These are phyloP conservation scores for Drosophila willistoni DNA, from an alignment of 1,140 invertebrate genomes.

Conservation along the genomic window DNA sequence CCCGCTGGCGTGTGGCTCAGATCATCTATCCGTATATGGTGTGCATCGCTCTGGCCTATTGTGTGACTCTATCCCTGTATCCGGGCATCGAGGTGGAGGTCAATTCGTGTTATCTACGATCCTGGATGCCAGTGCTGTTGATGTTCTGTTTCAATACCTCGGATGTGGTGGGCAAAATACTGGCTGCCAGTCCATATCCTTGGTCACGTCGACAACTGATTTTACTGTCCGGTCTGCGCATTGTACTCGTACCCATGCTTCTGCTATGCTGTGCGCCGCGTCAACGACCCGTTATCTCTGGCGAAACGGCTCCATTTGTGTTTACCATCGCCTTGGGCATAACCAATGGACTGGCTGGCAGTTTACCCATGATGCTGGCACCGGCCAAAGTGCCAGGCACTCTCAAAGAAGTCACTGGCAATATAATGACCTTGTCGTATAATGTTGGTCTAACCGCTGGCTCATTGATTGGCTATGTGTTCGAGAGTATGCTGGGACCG, in stretches of 20 bases:
- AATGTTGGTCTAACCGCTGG: slow-evolving; percentile 92
- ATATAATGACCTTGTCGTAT: slow-evolving; percentile 96
- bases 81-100: slow-evolving; percentile 95
- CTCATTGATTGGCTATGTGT: slow-evolving; percentile 91
- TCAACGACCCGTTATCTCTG: slow-evolving; percentile 88
- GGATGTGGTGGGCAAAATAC: slow-evolving; percentile 93
- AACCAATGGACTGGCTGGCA: slow-evolving; percentile 94
- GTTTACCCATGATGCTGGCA: slow-evolving; percentile 95
- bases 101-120: slow-evolving; percentile 90
- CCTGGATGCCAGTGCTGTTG: slow-evolving; percentile 95
- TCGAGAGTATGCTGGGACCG: slow-evolving; percentile 89
- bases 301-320: slow-evolving; percentile 86
- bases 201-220: slow-evolving; percentile 91
- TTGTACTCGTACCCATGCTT: slow-evolving; percentile 91
- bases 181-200: slow-evolving; percentile 91
- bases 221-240: slow-evolving; percentile 87
- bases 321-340: slow-evolving; percentile 91
- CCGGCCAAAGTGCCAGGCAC: slow-evolving; percentile 91
- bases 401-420: slow-evolving; percentile 92
- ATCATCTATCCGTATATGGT: slow-evolving; percentile 95
- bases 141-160: slow-evolving; percentile 94
- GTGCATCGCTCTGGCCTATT: slow-evolving; percentile 93
- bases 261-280: slow-evolving; percentile 91
- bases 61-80: slow-evolving; percentile 93
- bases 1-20: slow-evolving; percentile 90